Evolutionary conservation across 2,113 vertebrate species (phyloP), one percentile per base, ranked within the genome.

Genomic region (Isurus oxyrinchus): DNA sequence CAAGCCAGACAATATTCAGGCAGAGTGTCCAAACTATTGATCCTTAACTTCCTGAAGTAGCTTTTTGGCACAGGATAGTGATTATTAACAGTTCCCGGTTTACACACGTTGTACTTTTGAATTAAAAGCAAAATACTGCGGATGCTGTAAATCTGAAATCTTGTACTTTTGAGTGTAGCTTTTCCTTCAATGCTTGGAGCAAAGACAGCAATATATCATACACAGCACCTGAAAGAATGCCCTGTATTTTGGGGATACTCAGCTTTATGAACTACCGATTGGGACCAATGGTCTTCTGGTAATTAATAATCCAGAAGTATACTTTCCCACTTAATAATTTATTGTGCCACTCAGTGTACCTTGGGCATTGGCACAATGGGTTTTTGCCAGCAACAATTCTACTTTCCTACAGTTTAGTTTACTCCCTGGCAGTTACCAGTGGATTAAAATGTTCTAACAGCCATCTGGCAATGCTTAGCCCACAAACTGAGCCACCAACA

Each of bases 21-120:
- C 7, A 95, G 61, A 7, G 8, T 23, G 27, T 94, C 91, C n/a
- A 91, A 95, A 27, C 40, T 95, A 44, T 95, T 95, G 63, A 95
- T 40, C 93, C 23, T 67, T 95, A 67, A 67, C n/a, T 25, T 95
- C 40, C 40, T 95, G 49, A 95, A 66, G 40, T 40, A 95, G 61
- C 61, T 95, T 95, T 67, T 95, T 95, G 93, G 93, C 93, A 44
- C 40, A 21, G 21, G 8, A 31, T 35, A 59, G 27, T 16, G 57
- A 55, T 55, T 91, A 91, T 91, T 91, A 59, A 91, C 14, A 59
- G 53, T 91, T 91, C 53, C 88, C 88, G 31, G 93, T 95, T 95
- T 40, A 66, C 57, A 69, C 93, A 95, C 40, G 69, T 35, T 91
- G 44, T n/a, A 49, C 0, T 49, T 49, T 49, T 49, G 44, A 49